Percentiles rank a stretch among this genome's conserved stretches.
These are phyloP conservation scores for Antrozous pallidus DNA, from an alignment of 2,797 vertebrate species.

Conservation along the genomic window DNA sequence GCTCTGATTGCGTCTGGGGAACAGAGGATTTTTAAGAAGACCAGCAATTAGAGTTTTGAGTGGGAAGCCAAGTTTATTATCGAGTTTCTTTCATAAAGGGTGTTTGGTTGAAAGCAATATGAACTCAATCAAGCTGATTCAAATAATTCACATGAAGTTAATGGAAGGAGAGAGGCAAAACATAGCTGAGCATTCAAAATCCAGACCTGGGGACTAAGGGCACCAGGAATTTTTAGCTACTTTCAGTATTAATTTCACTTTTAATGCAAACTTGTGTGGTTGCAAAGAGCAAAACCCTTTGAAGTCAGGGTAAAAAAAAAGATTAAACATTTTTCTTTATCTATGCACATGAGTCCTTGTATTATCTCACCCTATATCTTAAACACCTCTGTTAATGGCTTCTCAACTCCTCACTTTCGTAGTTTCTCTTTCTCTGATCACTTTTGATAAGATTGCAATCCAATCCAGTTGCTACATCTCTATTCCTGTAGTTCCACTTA, in stretches of 20 bases:
- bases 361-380: not conserved
- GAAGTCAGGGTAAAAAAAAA: not conserved
- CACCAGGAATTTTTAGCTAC: not conserved
- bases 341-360: not conserved
- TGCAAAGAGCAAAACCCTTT: not conserved
- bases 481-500: not conserved
- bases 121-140: not conserved
- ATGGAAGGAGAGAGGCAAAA: not conserved
- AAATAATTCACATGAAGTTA: not conserved
- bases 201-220: not conserved
- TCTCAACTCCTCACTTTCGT: not conserved
- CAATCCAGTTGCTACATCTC: not conserved
- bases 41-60: not conserved
- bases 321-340: not conserved
- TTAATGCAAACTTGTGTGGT: not conserved
- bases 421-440: not conserved
- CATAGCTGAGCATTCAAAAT: not conserved
- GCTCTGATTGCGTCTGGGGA: not conserved
- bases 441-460: not conserved
- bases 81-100: not conserved
- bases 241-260: not conserved
- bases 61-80: slow-evolving; percentile 8
- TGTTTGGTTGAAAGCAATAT: not conserved
- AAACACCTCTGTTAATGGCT: not conserved
- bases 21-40: not conserved